Percentiles rank a stretch among this genome's conserved stretches.
Conservation (phyloP, 2,888 invertebrate species). For the Tenthredo amoena region DNA sequence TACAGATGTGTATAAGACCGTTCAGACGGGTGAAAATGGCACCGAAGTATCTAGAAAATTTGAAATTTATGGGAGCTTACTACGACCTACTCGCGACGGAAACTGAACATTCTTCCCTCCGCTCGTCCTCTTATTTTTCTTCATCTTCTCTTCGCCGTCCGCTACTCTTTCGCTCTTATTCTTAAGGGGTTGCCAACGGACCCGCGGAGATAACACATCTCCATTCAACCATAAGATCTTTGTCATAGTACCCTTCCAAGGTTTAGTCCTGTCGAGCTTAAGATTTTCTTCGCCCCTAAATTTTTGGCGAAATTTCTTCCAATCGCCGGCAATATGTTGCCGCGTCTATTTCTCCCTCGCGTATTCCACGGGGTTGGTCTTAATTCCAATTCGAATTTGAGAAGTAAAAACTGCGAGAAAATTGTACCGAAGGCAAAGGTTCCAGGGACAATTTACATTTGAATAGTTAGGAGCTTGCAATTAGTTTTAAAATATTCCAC, state of each 20-base stretch:
- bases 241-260: slow-evolving; percentile 31
- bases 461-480: slow-evolving; percentile 35
- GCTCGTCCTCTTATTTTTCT: background rate
- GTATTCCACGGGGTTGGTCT: background rate
- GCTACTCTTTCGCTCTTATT: slow-evolving; percentile 10
- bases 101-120: slow-evolving; percentile 42
- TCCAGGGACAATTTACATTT: slow-evolving; percentile 14
- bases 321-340: background rate
- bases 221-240: slow-evolving; percentile 42
- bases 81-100: slow-evolving; percentile 5
- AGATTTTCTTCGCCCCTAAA: background rate
- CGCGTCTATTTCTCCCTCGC: background rate
- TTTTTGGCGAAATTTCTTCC: background rate
- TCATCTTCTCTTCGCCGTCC: background rate
- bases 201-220: slow-evolving; percentile 29
- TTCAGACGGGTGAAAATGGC: slow-evolving; percentile 4
- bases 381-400: background rate
- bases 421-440: background rate
- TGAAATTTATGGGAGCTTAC: slow-evolving; percentile 42
- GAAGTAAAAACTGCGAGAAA: background rate
- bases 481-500: slow-evolving; percentile 45
- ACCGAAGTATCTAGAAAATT: slow-evolving; percentile 39
- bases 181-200: slow-evolving; percentile 4
- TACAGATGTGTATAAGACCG: background rate
- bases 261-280: slow-evolving; percentile 1